Base-by-base conservation (phyloP, 2,797 vertebrate species). In the Tragopan temminckii region DNA sequence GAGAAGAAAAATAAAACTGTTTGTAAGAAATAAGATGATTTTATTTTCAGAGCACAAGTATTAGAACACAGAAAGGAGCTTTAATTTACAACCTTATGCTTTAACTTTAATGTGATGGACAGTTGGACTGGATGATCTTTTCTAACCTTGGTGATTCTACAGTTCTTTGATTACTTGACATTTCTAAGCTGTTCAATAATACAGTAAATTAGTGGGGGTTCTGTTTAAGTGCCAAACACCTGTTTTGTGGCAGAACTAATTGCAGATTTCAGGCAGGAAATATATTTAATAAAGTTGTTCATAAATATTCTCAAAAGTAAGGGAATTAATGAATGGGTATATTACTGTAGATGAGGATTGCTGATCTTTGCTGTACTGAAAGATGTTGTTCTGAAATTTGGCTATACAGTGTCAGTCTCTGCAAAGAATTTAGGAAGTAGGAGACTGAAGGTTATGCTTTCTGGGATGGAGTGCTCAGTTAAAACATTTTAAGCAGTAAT, bases 211-310 rank as follows among this genome's bases (percentile, higher is more conserved):
- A 5, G 18, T 24, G 7, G 0, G 0, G 4, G 27, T 36, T 71
- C 12, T 31, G 19, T 43, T 31, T 17, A 66, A 80, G 27, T 46
- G 18, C 24, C 85, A 23, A 79, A 40, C 3, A 33, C 21, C 15
- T 62, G 7, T 64, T 86, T 68, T 46, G 20, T 78, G 74, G 50
- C 11, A 38, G 38, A 62, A 23, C 29, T 93, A 15, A 71, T 82
- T 77, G 88, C 69, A 15, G 36, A 12, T 35, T 15, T 82, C 6
- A 53, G 0, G 0, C 5, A 61, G 0, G 0, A 38, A 70, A 69
- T 70, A 45, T 3, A 29, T 55, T 88, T 67, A 57, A 78, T 42
- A n/a, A 91, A 5, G 16, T 64, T 53, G 20, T 70, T 74, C 11
- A 8, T 38, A 78, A 89, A 64, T 75, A 36, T 43, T 82, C 78